phyloP scores from a whole-genome alignment of 2,113 vertebrate genomes.

The Morone chrysops region DNA sequence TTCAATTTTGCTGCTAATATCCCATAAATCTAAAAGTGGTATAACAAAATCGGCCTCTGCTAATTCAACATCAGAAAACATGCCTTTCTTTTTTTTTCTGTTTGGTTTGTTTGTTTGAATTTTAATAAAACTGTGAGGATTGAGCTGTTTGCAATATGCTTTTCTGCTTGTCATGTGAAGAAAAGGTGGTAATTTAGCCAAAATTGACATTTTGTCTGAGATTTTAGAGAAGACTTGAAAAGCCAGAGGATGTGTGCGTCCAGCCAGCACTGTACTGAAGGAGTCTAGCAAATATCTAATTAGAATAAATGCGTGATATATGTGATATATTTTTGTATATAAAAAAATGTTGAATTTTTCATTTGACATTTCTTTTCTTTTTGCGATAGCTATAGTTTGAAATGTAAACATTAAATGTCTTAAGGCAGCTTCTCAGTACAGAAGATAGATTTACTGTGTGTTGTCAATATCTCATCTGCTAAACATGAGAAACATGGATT shows the following conservation, averaged over 20 bases:
- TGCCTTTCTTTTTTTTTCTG: slow-evolving; percentile 28
- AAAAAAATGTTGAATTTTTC: slow-evolving; percentile 82
- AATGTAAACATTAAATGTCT: slow-evolving; percentile 97
- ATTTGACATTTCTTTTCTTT: slow-evolving; percentile 84
- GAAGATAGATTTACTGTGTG: slow-evolving; percentile 89
- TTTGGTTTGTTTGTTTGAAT: slow-evolving; percentile 70
- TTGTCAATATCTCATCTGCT: slow-evolving; percentile 92
- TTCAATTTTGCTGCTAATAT: slow-evolving; percentile 79
- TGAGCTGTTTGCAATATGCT: slow-evolving; percentile 80
- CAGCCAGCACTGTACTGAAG: slow-evolving; percentile 90
- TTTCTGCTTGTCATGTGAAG: slow-evolving; percentile 76
- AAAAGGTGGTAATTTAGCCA: slow-evolving; percentile 69
- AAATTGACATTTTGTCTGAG: slow-evolving; percentile 63
- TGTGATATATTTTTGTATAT: slow-evolving; percentile 96
- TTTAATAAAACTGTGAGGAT: slow-evolving; percentile 83
- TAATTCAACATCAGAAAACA: slow-evolving; percentile 55
- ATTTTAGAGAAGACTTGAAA: slow-evolving; percentile 79
- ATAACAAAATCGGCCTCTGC: slow-evolving; percentile 50
- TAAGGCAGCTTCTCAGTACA: slow-evolving; percentile 91
- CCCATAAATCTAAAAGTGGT: slow-evolving; percentile 66
- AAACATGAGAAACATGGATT: slow-evolving; percentile 82
- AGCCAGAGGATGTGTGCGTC: slow-evolving; percentile 77
- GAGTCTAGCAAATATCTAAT: slow-evolving; percentile 88
- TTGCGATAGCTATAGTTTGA: slow-evolving; percentile 95
- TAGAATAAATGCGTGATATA: slow-evolving; percentile 86